A percentile compares a stretch with the other conserved stretches of the same genome.
These are phyloP conservation scores for Tyria jacobaeae DNA, from an alignment of 2,888 invertebrate genomes.

Conservation along the genomic window DNA sequence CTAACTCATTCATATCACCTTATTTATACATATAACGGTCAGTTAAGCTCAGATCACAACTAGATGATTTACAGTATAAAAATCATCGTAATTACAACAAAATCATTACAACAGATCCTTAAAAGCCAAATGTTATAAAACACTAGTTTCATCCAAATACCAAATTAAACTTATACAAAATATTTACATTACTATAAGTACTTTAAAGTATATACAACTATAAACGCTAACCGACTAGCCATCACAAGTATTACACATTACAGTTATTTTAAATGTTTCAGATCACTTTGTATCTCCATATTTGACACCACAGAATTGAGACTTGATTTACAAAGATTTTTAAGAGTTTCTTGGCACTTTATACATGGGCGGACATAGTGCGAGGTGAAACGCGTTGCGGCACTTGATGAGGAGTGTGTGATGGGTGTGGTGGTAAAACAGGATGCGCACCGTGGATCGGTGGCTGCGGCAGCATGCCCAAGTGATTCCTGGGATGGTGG, in stretches of 20 bases:
- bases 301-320: conserved; percentile 44
- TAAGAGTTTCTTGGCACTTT: conserved; percentile 52
- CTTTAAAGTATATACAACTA: conserved; percentile 64
- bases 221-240: conserved; percentile 79
- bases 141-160: conserved; percentile 33
- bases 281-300: conserved; percentile 50
- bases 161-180: conserved; percentile 36
- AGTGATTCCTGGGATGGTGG: conserved; percentile 85
- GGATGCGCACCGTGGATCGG: conserved; percentile 81
- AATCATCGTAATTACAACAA: conserved; percentile 37
- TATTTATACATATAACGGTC: conserved; percentile 49
- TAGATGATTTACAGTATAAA: conserved; percentile 39
- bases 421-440: conserved; percentile 83
- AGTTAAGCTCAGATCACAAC: conserved; percentile 51
- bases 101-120: conserved; percentile 36
- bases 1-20: conserved; percentile 57
- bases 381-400: conserved; percentile 87
- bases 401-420: conserved; percentile 78
- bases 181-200: conserved; percentile 61
- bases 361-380: conserved; percentile 93
- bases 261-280: conserved; percentile 34
- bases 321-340: no score
- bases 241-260: conserved; percentile 71
- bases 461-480: conserved; percentile 85
- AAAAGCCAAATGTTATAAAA: conserved; percentile 35